phyloP scores from a whole-genome alignment of 1,140 invertebrate genomes.

The Drosophila tani region DNA sequence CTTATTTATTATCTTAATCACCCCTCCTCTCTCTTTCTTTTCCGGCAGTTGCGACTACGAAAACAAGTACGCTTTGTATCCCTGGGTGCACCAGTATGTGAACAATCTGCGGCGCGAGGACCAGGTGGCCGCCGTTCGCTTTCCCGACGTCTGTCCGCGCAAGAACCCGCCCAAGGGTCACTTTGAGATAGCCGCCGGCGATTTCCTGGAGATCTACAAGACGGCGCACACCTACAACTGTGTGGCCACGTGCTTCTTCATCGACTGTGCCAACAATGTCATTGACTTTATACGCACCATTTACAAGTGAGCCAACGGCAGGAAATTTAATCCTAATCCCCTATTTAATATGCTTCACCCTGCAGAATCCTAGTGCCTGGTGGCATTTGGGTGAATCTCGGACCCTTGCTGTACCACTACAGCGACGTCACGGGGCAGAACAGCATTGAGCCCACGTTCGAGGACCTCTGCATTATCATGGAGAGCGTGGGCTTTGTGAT shows the following conservation, averaged over 20 bases:
- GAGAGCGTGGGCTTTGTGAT: constrained; percentile 92
- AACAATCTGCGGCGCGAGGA: constrained; percentile 94
- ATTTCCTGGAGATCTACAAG: constrained; percentile 95
- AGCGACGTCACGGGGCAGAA: constrained; percentile 94
- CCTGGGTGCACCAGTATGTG: constrained; percentile 97
- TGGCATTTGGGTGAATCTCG: constrained; percentile 95
- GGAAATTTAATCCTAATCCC: no score
- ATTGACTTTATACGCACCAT: constrained; percentile 98
- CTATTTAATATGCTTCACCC: background rate
- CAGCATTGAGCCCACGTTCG: constrained; percentile 97
- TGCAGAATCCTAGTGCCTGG: constrained; percentile 93
- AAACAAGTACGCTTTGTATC: constrained; percentile 87
- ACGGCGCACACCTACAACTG: constrained; percentile 94
- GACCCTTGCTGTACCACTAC: constrained; percentile 97
- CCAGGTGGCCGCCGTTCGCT: constrained; percentile 91
- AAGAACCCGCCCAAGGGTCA: constrained; percentile 86
- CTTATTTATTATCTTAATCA: no score
- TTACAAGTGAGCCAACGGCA: constrained; percentile 86
- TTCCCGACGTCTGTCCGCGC: constrained; percentile 96
- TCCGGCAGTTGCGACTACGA: constrained; percentile 69
- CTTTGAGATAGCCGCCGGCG: constrained; percentile 98
- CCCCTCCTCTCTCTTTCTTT: background rate
- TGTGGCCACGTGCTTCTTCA: constrained; percentile 98
- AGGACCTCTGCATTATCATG: constrained; percentile 93
- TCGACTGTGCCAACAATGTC: constrained; percentile 98